Evolutionary conservation across 2,797 vertebrate genomes (phyloP).

Genomic region (Gephyroberyx darwinii): DNA sequence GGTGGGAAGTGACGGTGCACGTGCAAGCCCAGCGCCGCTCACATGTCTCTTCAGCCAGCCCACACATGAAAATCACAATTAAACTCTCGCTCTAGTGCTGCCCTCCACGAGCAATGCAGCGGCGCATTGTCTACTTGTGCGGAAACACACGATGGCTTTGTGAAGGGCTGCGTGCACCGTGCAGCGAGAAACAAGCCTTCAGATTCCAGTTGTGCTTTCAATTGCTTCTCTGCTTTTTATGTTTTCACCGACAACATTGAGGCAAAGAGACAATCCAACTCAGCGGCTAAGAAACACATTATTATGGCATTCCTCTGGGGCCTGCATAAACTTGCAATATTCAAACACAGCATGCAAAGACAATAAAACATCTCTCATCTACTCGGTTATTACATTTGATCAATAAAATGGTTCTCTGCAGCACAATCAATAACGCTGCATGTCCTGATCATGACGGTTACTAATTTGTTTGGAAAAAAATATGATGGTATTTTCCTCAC

Average conservation of each 20-base stretch:
- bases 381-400: slow-evolving; percentile 1
- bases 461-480: not conserved
- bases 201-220: not conserved
- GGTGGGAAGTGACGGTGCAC: slow-evolving; percentile 46
- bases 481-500: not conserved
- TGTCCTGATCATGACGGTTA: not conserved
- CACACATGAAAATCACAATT: slow-evolving; percentile 30
- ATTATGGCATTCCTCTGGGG: slow-evolving; percentile 53
- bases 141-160: slow-evolving; percentile 23
- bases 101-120: slow-evolving; percentile 22
- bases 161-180: not conserved
- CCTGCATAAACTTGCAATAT: not conserved
- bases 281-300: slow-evolving; percentile 48
- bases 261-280: slow-evolving; percentile 33
- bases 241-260: slow-evolving; percentile 31
- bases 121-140: not conserved
- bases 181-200: slow-evolving; percentile 17
- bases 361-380: not conserved
- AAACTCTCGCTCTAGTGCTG: slow-evolving; percentile 10
- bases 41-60: slow-evolving; percentile 61
- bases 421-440: not conserved
- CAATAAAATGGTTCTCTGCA: slow-evolving; percentile 1
- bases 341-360: slow-evolving; percentile 12
- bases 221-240: slow-evolving; percentile 2
- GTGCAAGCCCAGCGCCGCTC: slow-evolving; percentile 54